phyloP scores from a whole-genome alignment of 2,888 invertebrate species.

The Tridacna crocea region DNA sequence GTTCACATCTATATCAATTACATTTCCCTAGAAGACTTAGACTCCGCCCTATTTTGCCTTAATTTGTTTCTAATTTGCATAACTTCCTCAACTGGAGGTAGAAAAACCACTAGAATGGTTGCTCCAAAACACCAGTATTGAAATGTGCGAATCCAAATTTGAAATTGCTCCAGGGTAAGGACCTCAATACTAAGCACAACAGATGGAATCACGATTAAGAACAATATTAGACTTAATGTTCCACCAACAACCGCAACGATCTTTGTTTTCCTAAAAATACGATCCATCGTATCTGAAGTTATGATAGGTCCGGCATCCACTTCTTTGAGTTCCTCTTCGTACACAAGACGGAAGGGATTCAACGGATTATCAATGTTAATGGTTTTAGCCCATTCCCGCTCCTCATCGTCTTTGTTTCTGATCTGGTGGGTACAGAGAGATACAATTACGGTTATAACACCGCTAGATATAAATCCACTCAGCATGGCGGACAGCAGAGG shows the following conservation, averaged over 20 bases:
- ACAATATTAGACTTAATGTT: conserved; percentile 47
- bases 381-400: conserved; percentile 71
- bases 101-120: conserved; percentile 56
- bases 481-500: conserved; percentile 72
- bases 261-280: conserved; percentile 56
- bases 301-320: conserved; percentile 45
- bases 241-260: conserved; percentile 50
- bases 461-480: conserved; percentile 65
- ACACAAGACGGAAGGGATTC: conserved; percentile 67
- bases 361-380: conserved; percentile 76
- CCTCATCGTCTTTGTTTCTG: conserved; percentile 48
- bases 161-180: conserved; percentile 54
- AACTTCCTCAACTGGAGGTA: conserved; percentile 63
- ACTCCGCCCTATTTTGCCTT: neutral
- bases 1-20: no score
- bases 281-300: conserved; percentile 56
- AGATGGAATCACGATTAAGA: conserved; percentile 55
- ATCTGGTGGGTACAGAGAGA: conserved; percentile 72
- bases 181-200: conserved; percentile 50
- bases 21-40: no score
- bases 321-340: conserved; percentile 69
- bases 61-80: conserved; percentile 33
- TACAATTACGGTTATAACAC: conserved; percentile 67
- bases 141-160: conserved; percentile 49
- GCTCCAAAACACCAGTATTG: conserved; percentile 53